These are phyloP conservation scores for Sebastes umbrosus DNA, from an alignment of 2,797 vertebrate species.

Conservation along the genomic window DNA sequence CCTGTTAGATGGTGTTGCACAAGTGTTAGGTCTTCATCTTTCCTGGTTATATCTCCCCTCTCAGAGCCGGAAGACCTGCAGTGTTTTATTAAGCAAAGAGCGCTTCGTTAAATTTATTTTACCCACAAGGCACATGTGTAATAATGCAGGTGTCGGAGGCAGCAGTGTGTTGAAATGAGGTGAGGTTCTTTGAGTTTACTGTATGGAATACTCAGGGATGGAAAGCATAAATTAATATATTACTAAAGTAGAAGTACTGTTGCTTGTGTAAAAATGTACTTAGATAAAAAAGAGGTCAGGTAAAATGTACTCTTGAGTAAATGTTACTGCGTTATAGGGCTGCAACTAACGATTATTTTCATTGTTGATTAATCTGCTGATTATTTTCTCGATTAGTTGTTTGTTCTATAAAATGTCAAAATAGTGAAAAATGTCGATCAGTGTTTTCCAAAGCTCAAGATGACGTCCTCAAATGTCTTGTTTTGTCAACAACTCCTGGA, in stretches of 20 bases:
- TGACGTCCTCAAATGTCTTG: too few relatives aligned
- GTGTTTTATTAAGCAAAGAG: constrained; percentile 82
- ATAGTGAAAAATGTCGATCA: too few relatives aligned
- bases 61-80: constrained; percentile 22
- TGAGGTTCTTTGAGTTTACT: not conserved
- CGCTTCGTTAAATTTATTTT: constrained; percentile 81
- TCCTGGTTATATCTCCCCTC: constrained; percentile 60
- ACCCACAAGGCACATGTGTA: constrained; percentile 49
- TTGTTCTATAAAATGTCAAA: too few relatives aligned
- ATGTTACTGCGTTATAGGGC: not conserved
- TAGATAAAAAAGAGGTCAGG: not conserved
- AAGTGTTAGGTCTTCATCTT: constrained; percentile 82
- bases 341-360: too few relatives aligned
- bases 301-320: not conserved
- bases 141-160: constrained; percentile 7
- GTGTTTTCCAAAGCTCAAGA: accelerated
- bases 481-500: too few relatives aligned
- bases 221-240: not conserved
- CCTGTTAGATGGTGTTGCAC: constrained; percentile 86
- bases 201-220: not conserved
- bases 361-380: too few relatives aligned
- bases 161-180: not conserved
- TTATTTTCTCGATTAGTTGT: too few relatives aligned
- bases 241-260: not conserved
- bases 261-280: not conserved